phyloP scores from a whole-genome alignment of 2,888 invertebrate genomes.

The Lasioglossum pauxillum region DNA sequence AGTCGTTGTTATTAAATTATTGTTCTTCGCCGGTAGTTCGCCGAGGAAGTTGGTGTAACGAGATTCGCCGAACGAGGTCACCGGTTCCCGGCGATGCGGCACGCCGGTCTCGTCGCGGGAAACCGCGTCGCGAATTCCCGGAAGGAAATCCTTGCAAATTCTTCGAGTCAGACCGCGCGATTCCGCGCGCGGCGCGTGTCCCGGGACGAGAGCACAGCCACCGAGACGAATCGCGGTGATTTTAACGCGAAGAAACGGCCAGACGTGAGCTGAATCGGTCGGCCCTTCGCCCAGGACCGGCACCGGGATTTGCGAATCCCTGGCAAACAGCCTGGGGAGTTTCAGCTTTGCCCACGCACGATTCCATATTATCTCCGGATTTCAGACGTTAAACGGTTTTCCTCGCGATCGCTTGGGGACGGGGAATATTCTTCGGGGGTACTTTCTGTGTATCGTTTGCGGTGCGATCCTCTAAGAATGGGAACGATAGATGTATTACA shows the following conservation, averaged over 20 bases:
- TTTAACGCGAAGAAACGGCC: slow-evolving; percentile 62
- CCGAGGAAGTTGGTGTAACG: slow-evolving; percentile 2
- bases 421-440: neutral
- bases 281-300: neutral
- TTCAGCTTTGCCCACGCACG: slow-evolving; percentile 2
- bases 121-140: neutral
- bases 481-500: neutral
- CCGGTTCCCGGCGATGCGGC: slow-evolving; percentile 9
- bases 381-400: neutral
- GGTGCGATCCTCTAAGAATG: neutral
- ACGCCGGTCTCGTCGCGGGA: neutral
- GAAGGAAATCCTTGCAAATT: slow-evolving; percentile 30
- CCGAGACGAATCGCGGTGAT: slow-evolving; percentile 70
- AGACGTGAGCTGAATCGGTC: slow-evolving; percentile 58
- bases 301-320: neutral
- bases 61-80: slow-evolving; percentile 3
- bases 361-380: neutral
- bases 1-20: slow-evolving; percentile 10
- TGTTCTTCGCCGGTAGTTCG: slow-evolving; percentile 2
- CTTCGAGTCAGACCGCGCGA: slow-evolving; percentile 9
- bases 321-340: slow-evolving; percentile 16
- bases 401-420: neutral
- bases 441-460: neutral
- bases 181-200: neutral
- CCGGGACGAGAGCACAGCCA: neutral